Percentiles rank a stretch among this genome's conserved stretches.
These are phyloP conservation scores for Drosophila trichaetosa DNA, from an alignment of 2,888 invertebrate species.

Conservation along the genomic window DNA sequence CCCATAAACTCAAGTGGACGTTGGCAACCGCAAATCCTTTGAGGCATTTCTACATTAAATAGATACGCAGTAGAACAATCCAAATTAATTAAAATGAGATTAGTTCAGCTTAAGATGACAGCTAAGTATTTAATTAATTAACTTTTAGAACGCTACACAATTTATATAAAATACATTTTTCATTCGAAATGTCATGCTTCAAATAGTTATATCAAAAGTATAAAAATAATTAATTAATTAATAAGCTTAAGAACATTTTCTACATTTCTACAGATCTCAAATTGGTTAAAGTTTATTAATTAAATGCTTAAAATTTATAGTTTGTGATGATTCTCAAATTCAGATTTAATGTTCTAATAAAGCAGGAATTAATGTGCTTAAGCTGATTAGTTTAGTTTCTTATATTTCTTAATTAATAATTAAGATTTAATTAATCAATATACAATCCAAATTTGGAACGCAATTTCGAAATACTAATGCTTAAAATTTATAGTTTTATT, in stretches of 20 bases:
- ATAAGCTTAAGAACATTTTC: neutral
- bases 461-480: neutral
- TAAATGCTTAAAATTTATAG: no score
- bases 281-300: neutral
- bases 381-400: neutral
- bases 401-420: neutral
- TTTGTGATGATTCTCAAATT: neutral
- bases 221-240: no score
- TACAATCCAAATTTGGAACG: neutral
- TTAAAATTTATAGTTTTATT: neutral
- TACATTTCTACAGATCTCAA: neutral
- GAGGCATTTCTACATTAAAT: neutral
- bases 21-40: slow-evolving; percentile 5
- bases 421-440: neutral
- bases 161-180: neutral
- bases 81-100: neutral
- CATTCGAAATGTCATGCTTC: neutral
- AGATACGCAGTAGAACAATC: neutral
- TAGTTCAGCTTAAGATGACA: neutral
- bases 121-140: neutral
- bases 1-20: slow-evolving; percentile 7
- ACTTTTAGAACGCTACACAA: neutral
- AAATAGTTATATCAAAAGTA: neutral
- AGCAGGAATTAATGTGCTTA: neutral
- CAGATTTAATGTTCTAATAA: neutral